Conservation (phyloP, 2,113 vertebrate species). For the Sterrhoptilus dennistouni region DNA sequence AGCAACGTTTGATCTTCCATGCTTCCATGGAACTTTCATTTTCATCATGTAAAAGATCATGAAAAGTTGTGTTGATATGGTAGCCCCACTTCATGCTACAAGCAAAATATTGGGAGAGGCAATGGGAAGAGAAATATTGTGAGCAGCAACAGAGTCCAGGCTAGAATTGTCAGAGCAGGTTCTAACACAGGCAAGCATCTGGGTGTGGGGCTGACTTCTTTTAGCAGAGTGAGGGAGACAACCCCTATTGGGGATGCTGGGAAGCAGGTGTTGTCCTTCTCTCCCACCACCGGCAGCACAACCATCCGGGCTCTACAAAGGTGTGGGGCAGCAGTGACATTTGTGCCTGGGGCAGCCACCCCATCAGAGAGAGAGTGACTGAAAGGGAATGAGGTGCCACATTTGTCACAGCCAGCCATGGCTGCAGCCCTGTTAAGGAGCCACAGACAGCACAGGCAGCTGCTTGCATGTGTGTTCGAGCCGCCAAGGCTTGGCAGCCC, state of each 20-base stretch:
- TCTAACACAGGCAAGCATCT: not conserved
- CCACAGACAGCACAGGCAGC: not conserved
- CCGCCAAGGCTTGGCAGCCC: not conserved
- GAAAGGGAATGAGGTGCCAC: not conserved
- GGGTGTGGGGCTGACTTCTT: not conserved
- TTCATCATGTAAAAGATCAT: not conserved
- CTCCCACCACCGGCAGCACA: fast-evolving
- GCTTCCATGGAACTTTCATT: not conserved
- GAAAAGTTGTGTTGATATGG: not conserved
- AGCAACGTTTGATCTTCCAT: not conserved
- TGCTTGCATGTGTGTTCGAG: fast-evolving
- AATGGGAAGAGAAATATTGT: not conserved
- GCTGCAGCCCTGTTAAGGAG: fast-evolving
- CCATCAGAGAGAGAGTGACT: fast-evolving
- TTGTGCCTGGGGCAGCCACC: fast-evolving
- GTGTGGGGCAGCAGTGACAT: not conserved
- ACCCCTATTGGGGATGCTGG: fast-evolving
- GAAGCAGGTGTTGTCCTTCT: fast-evolving
- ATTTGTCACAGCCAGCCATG: not conserved
- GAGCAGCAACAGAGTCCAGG: not conserved
- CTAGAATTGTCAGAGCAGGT: not conserved
- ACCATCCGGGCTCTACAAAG: fast-evolving
- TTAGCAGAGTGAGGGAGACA: not conserved
- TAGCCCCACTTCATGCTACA: fast-evolving
- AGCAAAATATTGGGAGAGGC: not conserved